Evolutionary conservation across 2,113 vertebrate genomes (phyloP).

Genomic region (Anarrhichthys ocellatus): DNA sequence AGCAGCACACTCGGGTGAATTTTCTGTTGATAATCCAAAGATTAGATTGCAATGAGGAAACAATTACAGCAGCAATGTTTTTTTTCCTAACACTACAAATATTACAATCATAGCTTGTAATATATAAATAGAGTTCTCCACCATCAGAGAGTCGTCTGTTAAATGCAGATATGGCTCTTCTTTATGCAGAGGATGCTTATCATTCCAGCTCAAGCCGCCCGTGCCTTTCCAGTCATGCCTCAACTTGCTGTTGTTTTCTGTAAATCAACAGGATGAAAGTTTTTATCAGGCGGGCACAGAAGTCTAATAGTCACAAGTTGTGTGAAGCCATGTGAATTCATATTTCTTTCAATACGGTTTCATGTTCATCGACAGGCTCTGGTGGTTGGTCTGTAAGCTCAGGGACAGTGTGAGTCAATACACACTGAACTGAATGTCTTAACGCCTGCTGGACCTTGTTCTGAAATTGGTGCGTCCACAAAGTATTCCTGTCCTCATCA

Average conservation of each 20-base stretch:
- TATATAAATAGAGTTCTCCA: not conserved
- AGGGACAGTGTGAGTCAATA: not conserved
- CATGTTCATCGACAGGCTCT: not conserved
- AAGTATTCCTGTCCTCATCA: conserved; percentile 4
- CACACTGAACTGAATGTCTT: not conserved
- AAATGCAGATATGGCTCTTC: not conserved
- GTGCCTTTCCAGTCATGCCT: conserved; percentile 42
- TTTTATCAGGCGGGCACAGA: not conserved
- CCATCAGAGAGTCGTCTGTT: not conserved
- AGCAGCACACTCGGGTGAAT: too few relatives aligned
- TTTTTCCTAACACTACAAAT: not conserved
- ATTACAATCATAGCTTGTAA: not conserved
- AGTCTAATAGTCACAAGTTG: not conserved
- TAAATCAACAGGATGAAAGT: conserved; percentile 29
- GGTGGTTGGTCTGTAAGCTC: not conserved
- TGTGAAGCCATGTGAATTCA: not conserved
- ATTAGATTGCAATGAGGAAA: not conserved
- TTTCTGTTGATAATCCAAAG: too few relatives aligned
- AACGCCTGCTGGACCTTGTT: not conserved
- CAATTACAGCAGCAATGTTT: not conserved
- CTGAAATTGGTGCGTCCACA: not conserved
- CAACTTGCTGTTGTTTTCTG: conserved; percentile 50
- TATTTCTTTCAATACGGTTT: not conserved
- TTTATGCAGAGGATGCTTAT: conserved; percentile 38
- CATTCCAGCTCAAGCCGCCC: conserved; percentile 37